These are phyloP conservation scores for Dryoscopus gambensis DNA, from an alignment of 2,113 vertebrate species.

Conservation along the genomic window DNA sequence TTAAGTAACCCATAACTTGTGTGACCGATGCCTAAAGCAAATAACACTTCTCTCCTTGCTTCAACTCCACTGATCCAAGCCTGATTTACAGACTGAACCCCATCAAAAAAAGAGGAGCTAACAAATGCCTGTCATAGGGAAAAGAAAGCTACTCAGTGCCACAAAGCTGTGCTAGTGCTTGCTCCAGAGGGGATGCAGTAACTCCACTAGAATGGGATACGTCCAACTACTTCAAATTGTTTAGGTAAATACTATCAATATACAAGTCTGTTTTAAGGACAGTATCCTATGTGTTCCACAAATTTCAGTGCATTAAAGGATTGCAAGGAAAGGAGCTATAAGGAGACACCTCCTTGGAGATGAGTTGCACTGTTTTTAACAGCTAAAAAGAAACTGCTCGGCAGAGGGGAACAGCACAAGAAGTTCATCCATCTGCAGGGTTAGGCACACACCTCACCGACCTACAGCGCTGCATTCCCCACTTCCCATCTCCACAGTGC, in stretches of 20 bases:
- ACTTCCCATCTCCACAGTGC: rapidly evolving
- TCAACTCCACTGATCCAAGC: background rate
- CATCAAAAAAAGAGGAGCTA: background rate
- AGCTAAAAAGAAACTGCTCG: background rate
- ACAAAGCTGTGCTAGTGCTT: background rate
- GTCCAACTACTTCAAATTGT: too few relatives aligned
- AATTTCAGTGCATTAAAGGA: background rate
- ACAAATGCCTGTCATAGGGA: rapidly evolving
- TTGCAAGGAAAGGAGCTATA: background rate
- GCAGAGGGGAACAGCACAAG: rapidly evolving
- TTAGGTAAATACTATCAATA: background rate
- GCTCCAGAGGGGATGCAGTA: background rate
- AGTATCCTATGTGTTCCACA: background rate
- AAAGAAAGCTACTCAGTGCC: background rate
- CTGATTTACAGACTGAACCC: background rate
- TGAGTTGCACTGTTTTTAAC: background rate
- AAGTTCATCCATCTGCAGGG: background rate
- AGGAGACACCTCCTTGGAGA: background rate
- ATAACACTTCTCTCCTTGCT: background rate
- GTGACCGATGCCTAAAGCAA: background rate
- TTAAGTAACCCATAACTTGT: background rate
- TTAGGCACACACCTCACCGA: background rate
- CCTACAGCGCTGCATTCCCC: rapidly evolving
- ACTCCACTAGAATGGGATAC: background rate
- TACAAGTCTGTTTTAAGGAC: rapidly evolving